Percentiles rank a stretch among this genome's conserved stretches.
phyloP scores from a whole-genome alignment of 2,797 vertebrate species.

The Mustela erminea region DNA sequence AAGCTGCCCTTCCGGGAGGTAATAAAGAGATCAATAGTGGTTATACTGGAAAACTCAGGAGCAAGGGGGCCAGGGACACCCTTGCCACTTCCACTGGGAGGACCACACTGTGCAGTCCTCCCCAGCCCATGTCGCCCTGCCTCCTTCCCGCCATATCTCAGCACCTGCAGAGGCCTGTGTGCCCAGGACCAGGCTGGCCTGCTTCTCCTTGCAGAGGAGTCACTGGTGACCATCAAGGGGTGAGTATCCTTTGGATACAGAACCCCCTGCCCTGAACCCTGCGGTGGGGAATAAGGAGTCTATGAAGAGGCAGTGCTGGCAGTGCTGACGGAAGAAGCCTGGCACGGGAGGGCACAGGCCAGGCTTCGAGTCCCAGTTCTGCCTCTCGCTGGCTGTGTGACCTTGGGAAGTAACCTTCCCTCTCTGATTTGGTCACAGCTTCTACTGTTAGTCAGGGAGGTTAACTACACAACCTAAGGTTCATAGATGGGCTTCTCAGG shows the following conservation, averaged over 20 bases:
- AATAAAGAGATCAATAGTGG: constrained; percentile 82
- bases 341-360: background rate
- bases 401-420: background rate
- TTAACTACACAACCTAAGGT: background rate
- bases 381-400: background rate
- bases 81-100: background rate
- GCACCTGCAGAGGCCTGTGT: background rate
- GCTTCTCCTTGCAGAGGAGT: background rate
- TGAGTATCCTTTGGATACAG: background rate
- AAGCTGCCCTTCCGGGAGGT: constrained; percentile 81
- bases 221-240: background rate
- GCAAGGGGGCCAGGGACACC: background rate
- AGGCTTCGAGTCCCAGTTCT: background rate
- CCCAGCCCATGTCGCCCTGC: fast-evolving
- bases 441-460: background rate
- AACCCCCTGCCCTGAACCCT: background rate
- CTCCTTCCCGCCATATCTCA: background rate
- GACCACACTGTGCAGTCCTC: background rate
- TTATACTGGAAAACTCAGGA: constrained; percentile 57
- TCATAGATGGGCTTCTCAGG: background rate
- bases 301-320: background rate
- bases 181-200: background rate
- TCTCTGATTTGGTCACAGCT: background rate
- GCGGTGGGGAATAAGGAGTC: background rate
- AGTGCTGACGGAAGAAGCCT: background rate